phyloP scores from a whole-genome alignment of 53 echinoderm and acorn worm genomes.

The Temnopleurus reevesii region DNA sequence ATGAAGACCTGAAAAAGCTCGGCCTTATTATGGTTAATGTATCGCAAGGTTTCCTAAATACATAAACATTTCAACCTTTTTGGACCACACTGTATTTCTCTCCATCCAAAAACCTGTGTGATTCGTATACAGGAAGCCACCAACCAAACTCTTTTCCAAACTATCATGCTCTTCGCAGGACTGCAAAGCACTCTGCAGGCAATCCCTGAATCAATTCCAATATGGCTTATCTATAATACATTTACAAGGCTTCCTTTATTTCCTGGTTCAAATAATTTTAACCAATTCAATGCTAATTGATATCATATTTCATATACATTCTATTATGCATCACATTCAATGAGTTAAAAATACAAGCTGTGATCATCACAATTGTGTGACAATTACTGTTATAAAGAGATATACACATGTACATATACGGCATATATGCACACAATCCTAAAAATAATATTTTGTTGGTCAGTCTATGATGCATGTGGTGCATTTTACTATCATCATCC shows the following conservation, averaged over 20 bases:
- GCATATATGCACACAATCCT: too few species aligned
- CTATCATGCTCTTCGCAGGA: not conserved
- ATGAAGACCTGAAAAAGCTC: too few species aligned
- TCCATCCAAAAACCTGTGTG: not conserved
- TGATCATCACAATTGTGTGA: not conserved
- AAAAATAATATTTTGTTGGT: not conserved
- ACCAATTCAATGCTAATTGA: not conserved
- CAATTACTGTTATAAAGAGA: not conserved
- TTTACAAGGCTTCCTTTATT: conserved; percentile 16
- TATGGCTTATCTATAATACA: not conserved
- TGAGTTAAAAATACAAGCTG: not conserved
- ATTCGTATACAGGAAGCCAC: not conserved
- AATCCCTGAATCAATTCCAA: not conserved
- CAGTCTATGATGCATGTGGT: not conserved
- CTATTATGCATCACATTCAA: not conserved
- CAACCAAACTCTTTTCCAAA: not conserved
- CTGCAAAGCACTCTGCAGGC: not conserved
- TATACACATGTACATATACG: not conserved
- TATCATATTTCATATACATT: not conserved
- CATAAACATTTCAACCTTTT: too few species aligned
- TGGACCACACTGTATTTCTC: too few species aligned
- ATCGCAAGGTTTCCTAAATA: too few species aligned
- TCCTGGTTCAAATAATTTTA: not conserved
- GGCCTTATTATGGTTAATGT: too few species aligned
- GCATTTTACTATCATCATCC: not conserved